phyloP scores from a whole-genome alignment of 2,888 invertebrate genomes.

The Helicoverpa assulta region DNA sequence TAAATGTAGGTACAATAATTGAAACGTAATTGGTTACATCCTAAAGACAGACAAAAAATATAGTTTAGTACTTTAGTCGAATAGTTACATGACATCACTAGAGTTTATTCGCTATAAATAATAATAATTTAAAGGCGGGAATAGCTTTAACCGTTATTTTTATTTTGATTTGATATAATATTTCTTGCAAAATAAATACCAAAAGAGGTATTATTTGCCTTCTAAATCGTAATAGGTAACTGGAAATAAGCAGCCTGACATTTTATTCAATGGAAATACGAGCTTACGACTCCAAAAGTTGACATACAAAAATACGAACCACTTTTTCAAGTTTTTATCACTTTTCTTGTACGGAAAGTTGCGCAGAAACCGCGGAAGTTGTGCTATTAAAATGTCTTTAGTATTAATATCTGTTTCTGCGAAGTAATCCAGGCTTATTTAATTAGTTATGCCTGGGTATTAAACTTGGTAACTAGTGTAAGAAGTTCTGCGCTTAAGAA shows the following conservation, averaged over 20 bases:
- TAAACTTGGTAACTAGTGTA: not conserved
- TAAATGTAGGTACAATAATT: not conserved
- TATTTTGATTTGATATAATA: too few relatives aligned
- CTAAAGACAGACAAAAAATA: not conserved
- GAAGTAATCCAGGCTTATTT: slow-evolving; percentile 2
- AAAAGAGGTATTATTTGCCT: too few relatives aligned
- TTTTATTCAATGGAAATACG: slow-evolving; percentile 21
- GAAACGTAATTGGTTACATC: slow-evolving; percentile 9
- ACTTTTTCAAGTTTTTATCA: slow-evolving; percentile 31
- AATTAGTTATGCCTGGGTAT: not conserved
- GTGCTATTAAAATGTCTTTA: slow-evolving; percentile 17
- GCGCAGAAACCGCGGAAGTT: not conserved
- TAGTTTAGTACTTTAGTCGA: not conserved
- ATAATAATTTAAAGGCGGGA: not conserved
- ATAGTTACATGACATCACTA: not conserved
- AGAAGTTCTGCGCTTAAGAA: not conserved
- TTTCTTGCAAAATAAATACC: too few relatives aligned
- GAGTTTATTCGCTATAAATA: not conserved
- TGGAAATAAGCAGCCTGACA: slow-evolving; percentile 3
- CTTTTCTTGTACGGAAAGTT: slow-evolving; percentile 11
- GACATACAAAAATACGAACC: slow-evolving; percentile 20
- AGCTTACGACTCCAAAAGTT: slow-evolving; percentile 2
- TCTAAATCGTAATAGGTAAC: not conserved
- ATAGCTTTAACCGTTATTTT: not conserved
- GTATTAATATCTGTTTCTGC: not conserved